Conservation (phyloP, 2,113 vertebrate genomes). For the Ictalurus furcatus region DNA sequence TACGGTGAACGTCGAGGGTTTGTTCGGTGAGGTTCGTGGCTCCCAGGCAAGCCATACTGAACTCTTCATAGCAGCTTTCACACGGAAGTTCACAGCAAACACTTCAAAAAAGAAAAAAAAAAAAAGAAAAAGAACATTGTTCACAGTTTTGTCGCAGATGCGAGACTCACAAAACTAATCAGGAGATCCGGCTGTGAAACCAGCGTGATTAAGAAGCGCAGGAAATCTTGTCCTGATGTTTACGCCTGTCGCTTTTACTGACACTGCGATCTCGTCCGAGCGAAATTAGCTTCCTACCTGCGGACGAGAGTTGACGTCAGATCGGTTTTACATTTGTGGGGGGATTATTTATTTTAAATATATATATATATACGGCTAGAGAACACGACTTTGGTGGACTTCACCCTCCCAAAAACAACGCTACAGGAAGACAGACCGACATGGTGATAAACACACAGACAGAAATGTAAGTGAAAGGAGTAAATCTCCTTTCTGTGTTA, state of each 20-base stretch:
- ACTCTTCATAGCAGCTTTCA: conserved; percentile 97
- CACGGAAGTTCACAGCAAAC: conserved; percentile 99
- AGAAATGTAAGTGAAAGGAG: neutral
- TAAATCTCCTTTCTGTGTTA: too few species aligned
- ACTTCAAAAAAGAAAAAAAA: conserved; percentile 72
- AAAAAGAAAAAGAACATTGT: neutral
- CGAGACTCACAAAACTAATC: neutral
- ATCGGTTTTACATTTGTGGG: neutral
- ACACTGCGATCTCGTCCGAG: neutral
- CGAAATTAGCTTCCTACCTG: neutral
- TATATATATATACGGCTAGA: neutral
- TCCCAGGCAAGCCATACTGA: conserved; percentile 96
- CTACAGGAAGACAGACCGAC: neutral
- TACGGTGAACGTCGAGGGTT: conserved; percentile 92
- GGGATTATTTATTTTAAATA: neutral
- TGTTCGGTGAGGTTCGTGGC: conserved; percentile 91
- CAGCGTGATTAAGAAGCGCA: neutral
- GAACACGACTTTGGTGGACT: neutral
- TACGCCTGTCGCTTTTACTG: neutral
- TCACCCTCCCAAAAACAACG: neutral
- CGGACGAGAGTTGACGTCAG: neutral
- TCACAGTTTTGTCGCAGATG: neutral
- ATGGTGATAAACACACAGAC: neutral
- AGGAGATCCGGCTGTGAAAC: neutral
- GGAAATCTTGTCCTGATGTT: neutral